Evolutionary conservation across 2,888 invertebrate genomes (phyloP).

Genomic region (Campopleginae sp.): DNA sequence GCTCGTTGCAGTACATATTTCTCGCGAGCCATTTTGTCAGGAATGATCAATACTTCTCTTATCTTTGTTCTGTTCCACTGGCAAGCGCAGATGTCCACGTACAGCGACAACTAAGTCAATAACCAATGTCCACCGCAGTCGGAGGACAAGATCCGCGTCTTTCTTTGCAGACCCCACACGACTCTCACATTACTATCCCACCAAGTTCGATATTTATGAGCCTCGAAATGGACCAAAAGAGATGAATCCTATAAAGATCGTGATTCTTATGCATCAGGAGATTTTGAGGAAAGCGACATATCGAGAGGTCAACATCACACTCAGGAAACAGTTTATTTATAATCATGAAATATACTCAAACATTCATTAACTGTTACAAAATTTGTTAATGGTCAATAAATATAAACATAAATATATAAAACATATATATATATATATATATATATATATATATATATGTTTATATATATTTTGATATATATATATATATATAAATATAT

Average conservation of each 20-base stretch:
- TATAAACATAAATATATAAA: too few relatives aligned
- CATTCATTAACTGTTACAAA: too few relatives aligned
- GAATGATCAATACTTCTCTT: constrained; percentile 65
- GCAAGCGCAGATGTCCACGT: constrained; percentile 46
- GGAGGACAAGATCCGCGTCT: constrained; percentile 76
- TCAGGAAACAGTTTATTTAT: too few relatives aligned
- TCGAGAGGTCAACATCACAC: not conserved
- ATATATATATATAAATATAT: too few relatives aligned
- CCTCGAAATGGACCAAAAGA: constrained; percentile 35
- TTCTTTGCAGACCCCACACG: constrained; percentile 78
- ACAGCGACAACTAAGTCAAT: constrained; percentile 45
- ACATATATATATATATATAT: too few relatives aligned
- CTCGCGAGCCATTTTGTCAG: constrained; percentile 51
- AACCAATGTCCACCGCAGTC: constrained; percentile 53
- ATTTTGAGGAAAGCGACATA: not conserved
- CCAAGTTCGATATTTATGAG: constrained; percentile 74
- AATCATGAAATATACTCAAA: too few relatives aligned
- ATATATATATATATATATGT: too few relatives aligned
- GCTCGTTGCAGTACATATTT: constrained; percentile 45
- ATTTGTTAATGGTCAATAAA: too few relatives aligned
- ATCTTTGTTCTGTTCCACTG: constrained; percentile 28
- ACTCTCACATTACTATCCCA: constrained; percentile 77
- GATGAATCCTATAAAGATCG: constrained; percentile 24
- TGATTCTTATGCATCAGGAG: not conserved
- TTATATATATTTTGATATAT: too few relatives aligned